These are phyloP conservation scores for Gyrodactylus bullatarudis DNA, from an alignment of 1,140 invertebrate genomes.

Conservation along the genomic window DNA sequence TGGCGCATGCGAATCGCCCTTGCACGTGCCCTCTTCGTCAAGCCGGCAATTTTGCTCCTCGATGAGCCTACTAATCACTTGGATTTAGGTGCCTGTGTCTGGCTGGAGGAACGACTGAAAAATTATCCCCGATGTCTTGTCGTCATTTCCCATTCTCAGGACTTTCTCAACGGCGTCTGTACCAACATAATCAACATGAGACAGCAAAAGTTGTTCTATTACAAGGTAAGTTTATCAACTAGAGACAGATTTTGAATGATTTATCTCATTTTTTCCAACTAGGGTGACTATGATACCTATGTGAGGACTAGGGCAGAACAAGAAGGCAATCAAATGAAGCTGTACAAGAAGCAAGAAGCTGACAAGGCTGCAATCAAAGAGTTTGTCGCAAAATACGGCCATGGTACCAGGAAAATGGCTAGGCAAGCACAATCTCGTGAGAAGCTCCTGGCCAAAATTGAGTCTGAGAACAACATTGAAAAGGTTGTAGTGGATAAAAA, in stretches of 20 bases:
- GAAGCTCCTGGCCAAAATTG: constrained; percentile 95
- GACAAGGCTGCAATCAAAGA: constrained; percentile 99
- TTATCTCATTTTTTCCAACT: constrained; percentile 15
- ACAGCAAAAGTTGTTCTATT: constrained; percentile 66
- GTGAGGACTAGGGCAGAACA: constrained; percentile 59
- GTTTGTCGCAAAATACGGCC: constrained; percentile 92
- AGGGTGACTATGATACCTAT: constrained; percentile 69
- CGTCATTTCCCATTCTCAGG: constrained; percentile 98
- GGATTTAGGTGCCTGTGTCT: constrained; percentile 71
- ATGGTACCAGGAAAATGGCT: constrained; percentile 84
- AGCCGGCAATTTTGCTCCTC: constrained; percentile 17
- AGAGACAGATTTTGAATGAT: constrained; percentile 20
- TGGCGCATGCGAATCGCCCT: constrained; percentile 98
- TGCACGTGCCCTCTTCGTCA: constrained; percentile 27
- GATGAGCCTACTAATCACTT: constrained; percentile 36
- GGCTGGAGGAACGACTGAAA: constrained; percentile 75
- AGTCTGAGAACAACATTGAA: constrained; percentile 72
- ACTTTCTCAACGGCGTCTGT: constrained; percentile 95
- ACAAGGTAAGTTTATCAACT: constrained; percentile 23
- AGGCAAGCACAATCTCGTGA: constrained; percentile 94
- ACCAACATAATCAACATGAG: constrained; percentile 89
- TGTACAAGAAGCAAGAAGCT: constrained; percentile 97
- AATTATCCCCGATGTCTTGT: constrained; percentile 53
- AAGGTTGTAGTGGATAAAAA: constrained; percentile 57
- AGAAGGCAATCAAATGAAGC: constrained; percentile 88